Evolutionary conservation across 2,888 invertebrate species (phyloP).

Genomic region (Sarcophaga rosellei): DNA sequence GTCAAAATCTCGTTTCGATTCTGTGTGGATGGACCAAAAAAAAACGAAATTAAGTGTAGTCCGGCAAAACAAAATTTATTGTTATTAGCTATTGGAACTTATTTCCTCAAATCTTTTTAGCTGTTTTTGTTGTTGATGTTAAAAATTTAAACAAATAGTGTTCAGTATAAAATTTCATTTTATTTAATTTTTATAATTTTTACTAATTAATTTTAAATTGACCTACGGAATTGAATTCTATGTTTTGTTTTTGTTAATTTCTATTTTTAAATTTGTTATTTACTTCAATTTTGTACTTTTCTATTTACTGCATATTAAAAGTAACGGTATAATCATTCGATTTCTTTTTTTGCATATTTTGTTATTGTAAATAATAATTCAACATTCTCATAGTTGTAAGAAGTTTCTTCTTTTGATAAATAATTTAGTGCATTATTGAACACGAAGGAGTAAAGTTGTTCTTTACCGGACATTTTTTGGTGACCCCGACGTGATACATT

Average conservation of each 20-base stretch:
- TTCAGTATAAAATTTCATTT: not conserved
- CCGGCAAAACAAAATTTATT: no score
- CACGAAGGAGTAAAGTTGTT: not conserved
- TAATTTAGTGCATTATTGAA: not conserved
- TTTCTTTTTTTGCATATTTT: not conserved
- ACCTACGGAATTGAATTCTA: not conserved
- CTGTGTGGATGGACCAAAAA: no score
- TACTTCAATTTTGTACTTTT: not conserved
- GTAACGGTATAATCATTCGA: not conserved
- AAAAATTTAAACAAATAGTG: no score
- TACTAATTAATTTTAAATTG: not conserved
- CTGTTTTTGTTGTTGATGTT: no score
- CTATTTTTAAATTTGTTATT: not conserved
- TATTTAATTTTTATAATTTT: not conserved
- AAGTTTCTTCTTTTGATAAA: not conserved
- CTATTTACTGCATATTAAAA: not conserved
- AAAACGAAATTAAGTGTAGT: no score
- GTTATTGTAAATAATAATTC: not conserved
- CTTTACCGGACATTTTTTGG: not conserved
- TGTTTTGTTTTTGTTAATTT: not conserved
- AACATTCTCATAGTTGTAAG: not conserved
- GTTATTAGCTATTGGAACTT: no score
- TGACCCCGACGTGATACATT: not conserved
- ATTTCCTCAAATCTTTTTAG: no score
- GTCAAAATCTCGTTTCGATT: no score